Conservation (phyloP, 2,113 vertebrate species). For the Tragelaphus strepsiceros region DNA sequence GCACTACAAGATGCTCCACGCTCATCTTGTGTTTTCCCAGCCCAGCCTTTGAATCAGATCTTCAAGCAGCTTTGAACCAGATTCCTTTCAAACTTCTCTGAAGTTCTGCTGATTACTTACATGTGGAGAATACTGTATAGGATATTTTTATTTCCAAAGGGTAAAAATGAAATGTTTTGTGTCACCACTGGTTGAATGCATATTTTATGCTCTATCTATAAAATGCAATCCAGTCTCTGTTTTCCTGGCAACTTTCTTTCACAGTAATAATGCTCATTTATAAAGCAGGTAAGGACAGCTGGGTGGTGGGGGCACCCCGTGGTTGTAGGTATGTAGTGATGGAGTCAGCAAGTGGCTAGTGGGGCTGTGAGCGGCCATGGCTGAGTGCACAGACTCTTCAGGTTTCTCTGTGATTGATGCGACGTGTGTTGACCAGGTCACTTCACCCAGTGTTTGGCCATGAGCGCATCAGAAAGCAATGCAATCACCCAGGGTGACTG, state of each 20-base stretch:
- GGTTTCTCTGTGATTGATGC: fast-evolving
- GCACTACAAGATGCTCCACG: background rate
- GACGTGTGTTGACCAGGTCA: background rate
- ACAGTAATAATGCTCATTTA: background rate
- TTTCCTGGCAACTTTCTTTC: background rate
- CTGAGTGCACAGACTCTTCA: background rate
- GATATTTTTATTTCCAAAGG: background rate
- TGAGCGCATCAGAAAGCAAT: background rate
- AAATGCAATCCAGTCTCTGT: fast-evolving
- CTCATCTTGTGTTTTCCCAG: background rate
- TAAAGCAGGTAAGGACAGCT: fast-evolving
- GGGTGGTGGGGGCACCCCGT: fast-evolving
- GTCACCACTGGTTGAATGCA: too few species aligned
- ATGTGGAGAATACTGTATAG: background rate
- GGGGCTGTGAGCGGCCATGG: fast-evolving
- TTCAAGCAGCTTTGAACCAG: background rate
- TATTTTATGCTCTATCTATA: background rate
- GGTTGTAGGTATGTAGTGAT: fast-evolving
- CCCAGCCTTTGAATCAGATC: background rate
- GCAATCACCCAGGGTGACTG: background rate
- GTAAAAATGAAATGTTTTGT: fast-evolving
- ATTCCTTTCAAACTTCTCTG: background rate
- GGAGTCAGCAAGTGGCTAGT: background rate
- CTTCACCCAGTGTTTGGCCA: background rate
- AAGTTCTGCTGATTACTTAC: fast-evolving